Base-by-base conservation (phyloP, 2,797 vertebrate genomes). In the Sternarchorhynchus goeldii region DNA sequence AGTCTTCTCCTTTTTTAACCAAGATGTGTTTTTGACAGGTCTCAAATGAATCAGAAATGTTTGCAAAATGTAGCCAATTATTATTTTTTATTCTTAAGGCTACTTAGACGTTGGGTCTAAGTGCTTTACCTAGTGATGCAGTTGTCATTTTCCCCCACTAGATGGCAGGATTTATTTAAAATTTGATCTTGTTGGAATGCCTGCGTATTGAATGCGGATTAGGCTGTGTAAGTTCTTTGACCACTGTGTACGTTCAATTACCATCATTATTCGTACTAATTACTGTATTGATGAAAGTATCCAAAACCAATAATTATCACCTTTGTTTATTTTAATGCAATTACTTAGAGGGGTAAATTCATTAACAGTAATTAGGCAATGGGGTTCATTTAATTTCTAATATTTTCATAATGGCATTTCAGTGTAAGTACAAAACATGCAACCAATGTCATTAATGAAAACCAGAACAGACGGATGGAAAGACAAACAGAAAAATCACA, bases 81-180 rank as follows among this genome's bases (percentile, higher is more conserved):
- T 20, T 21, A 20, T 50, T 50, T 50, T 3, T 8, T 45, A 8
- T 45, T 10, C 10, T 7, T 45, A 45, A 45, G 41, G 45, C 10
- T 50, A 10, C 10, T 50, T 12, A 50, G 45, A 50, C 34, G 34
- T 14, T 50, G 8, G 25, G 29, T 56, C 0, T 18, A 21, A 16
- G 14, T 5, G 25, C 31, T 10, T 17, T n/a, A 55, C 8, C 18
- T 56, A 56, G 32, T 55, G 2, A 36, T 53, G 10, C 14, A 75
- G 21, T 65, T 65, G 17, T 21, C 14, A 39, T 0, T 0, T 53
- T 53, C 59, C 8, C 56, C 85, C 92, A 91, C 86, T 86, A 93
- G 92, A 82, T 88, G 92, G 89, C 87, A 65, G 77, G 90, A 85
- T 89, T 82, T 78, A 36, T 59, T 80, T 56, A 72, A 3, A 64